A percentile compares a stretch with the other conserved stretches of the same genome.
Conservation (phyloP, 2,888 invertebrate species). For the Cepaea hortensis region DNA sequence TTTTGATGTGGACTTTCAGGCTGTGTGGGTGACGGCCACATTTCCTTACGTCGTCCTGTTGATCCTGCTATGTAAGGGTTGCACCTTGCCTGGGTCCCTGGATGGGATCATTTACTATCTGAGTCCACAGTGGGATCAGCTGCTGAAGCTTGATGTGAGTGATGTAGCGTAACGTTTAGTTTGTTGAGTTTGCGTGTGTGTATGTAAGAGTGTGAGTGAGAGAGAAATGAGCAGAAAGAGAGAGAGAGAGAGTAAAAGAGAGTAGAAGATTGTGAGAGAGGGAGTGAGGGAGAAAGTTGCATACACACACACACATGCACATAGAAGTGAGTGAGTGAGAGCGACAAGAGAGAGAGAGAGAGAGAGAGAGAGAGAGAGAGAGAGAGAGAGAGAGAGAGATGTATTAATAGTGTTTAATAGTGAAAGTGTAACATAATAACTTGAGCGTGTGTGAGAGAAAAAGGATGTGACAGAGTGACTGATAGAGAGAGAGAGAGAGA, state of each 20-base stretch:
- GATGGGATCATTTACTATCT: slow-evolving; percentile 92
- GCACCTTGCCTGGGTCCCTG: slow-evolving; percentile 89
- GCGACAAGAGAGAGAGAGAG: slow-evolving; percentile 4
- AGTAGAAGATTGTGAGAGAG: slow-evolving; percentile 8
- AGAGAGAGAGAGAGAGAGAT: slow-evolving; percentile 33
- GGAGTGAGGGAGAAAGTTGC: slow-evolving; percentile 10
- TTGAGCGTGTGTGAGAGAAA: too few species aligned
- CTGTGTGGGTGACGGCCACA: slow-evolving; percentile 95
- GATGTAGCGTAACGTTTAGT: background rate
- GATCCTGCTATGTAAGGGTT: slow-evolving; percentile 88
- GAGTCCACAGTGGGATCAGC: slow-evolving; percentile 88
- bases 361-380: slow-evolving; percentile 25
- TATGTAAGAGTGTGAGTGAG: background rate
- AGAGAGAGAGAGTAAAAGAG: background rate
- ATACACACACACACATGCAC: too few species aligned
- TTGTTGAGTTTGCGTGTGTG: background rate
- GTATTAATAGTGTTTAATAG: too few species aligned
- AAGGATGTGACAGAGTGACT: too few species aligned
- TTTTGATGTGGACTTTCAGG: slow-evolving; percentile 78
- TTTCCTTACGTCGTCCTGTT: slow-evolving; percentile 93
- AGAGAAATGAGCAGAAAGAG: background rate
- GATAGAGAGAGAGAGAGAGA: too few species aligned
- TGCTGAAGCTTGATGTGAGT: slow-evolving; percentile 84
- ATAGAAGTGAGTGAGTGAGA: too few species aligned
- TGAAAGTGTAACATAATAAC: too few species aligned